Percentiles rank a stretch among this genome's conserved stretches.
phyloP scores from a whole-genome alignment of 2,888 invertebrate species.

The Cremastinae sp. region DNA sequence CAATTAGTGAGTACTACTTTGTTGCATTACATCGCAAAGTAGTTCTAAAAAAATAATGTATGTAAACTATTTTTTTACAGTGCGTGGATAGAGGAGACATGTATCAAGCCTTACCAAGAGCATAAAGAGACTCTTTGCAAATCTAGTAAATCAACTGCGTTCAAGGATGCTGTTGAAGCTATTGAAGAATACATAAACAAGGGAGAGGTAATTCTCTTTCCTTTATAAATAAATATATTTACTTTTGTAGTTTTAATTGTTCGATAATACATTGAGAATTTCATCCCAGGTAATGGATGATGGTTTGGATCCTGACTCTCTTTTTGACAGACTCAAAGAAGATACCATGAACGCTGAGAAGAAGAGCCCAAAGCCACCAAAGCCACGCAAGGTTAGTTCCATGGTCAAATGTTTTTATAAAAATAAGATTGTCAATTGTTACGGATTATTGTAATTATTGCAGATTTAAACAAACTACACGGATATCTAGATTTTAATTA shows the following conservation, averaged over 20 bases:
- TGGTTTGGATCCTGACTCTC: constrained; percentile 84
- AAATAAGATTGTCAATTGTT: no score
- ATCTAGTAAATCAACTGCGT: constrained; percentile 87
- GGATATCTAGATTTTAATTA: no score
- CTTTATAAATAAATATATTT: not conserved
- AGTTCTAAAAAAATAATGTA: constrained; percentile 23
- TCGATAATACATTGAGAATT: not conserved
- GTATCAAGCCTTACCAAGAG: constrained; percentile 90
- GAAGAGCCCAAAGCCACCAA: constrained; percentile 77
- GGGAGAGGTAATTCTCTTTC: constrained; percentile 82
- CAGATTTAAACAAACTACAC: no score
- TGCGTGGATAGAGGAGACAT: constrained; percentile 94
- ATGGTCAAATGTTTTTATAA: no score
- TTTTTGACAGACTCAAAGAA: constrained; percentile 87
- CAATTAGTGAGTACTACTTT: constrained; percentile 90
- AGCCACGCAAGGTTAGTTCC: constrained; percentile 80
- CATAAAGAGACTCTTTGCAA: constrained; percentile 89
- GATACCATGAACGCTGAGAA: constrained; percentile 80
- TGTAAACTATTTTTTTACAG: constrained; percentile 80
- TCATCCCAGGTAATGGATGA: constrained; percentile 81
- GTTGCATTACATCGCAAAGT: not conserved
- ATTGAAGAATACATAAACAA: constrained; percentile 90
- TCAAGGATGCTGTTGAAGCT: constrained; percentile 89
- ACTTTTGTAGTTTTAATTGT: no score
- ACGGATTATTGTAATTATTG: no score